phyloP scores from a whole-genome alignment of 2,888 invertebrate species.

The Eupithecia dodoneata region DNA sequence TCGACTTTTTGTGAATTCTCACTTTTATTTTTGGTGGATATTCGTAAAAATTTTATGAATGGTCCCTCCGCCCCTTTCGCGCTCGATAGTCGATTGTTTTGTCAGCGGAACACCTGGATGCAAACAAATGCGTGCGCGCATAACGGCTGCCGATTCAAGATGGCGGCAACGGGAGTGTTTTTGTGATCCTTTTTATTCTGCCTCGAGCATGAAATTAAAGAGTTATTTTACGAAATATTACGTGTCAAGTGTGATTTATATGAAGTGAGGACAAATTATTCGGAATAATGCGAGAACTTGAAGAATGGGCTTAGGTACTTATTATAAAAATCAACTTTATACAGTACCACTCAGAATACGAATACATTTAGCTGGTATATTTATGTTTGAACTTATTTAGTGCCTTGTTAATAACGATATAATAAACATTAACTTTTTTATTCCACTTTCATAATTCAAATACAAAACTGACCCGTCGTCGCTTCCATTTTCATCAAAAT shows the following conservation, averaged over 20 bases:
- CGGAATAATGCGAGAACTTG: constrained; percentile 19
- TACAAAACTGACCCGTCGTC: constrained; percentile 58
- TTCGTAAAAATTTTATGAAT: constrained; percentile 76
- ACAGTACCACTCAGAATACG: background rate
- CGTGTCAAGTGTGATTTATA: constrained; percentile 41
- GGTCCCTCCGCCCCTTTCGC: constrained; percentile 76
- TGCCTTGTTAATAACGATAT: background rate
- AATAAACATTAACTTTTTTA: constrained; percentile 20
- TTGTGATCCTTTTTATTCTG: constrained; percentile 50
- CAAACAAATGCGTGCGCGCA: constrained; percentile 73
- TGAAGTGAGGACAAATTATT: constrained; percentile 27
- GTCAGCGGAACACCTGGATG: constrained; percentile 82
- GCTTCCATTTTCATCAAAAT: constrained; percentile 51
- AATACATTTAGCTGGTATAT: background rate
- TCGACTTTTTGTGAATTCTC: constrained; percentile 61
- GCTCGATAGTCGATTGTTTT: constrained; percentile 80
- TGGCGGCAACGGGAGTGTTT: constrained; percentile 58
- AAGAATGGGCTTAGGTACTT: background rate
- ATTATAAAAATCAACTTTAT: background rate
- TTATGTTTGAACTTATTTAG: background rate
- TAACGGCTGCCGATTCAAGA: constrained; percentile 70
- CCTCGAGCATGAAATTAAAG: constrained; percentile 47
- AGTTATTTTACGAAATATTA: constrained; percentile 45
- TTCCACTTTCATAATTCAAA: constrained; percentile 51
- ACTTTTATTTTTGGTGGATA: constrained; percentile 73